These are phyloP conservation scores for Indicator indicator DNA, from an alignment of 2,113 vertebrate genomes.

Conservation along the genomic window DNA sequence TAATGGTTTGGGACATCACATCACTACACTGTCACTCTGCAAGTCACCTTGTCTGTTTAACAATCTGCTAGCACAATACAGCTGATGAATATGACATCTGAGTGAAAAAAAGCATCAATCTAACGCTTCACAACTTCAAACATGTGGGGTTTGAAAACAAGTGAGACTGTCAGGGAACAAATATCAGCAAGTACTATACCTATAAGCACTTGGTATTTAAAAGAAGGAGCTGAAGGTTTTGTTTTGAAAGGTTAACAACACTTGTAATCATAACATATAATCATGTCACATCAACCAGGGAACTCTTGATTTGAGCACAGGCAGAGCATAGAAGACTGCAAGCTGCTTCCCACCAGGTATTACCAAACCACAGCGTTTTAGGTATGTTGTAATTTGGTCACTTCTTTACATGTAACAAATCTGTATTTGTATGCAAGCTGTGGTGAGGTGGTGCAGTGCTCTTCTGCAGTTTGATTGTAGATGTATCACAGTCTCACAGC, in stretches of 20 bases:
- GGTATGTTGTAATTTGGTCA: neutral
- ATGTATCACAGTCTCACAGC: neutral
- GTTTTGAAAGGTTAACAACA: slow-evolving; percentile 62
- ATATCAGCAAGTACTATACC: slow-evolving; percentile 16
- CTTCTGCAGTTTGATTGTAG: neutral
- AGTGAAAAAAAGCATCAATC: slow-evolving; percentile 60
- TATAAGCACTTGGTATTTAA: slow-evolving; percentile 42
- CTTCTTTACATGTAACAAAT: neutral
- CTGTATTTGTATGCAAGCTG: neutral
- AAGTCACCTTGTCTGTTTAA: slow-evolving; percentile 64
- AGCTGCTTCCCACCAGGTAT: neutral
- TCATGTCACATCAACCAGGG: slow-evolving; percentile 45
- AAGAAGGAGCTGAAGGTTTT: slow-evolving; percentile 47
- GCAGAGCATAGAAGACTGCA: neutral
- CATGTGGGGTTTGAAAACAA: slow-evolving; percentile 56
- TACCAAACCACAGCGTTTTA: neutral
- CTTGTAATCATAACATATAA: slow-evolving; percentile 51
- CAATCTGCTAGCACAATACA: slow-evolving; percentile 38
- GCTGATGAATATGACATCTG: slow-evolving; percentile 57
- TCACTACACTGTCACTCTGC: slow-evolving; percentile 31
- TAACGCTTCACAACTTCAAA: slow-evolving; percentile 42
- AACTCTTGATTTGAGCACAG: slow-evolving; percentile 45
- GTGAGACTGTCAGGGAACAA: slow-evolving; percentile 28
- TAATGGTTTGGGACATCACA: slow-evolving; percentile 55
- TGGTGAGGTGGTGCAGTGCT: neutral